Evolutionary conservation across 2,797 vertebrate species (phyloP).

Genomic region (Neoniphon sammara): DNA sequence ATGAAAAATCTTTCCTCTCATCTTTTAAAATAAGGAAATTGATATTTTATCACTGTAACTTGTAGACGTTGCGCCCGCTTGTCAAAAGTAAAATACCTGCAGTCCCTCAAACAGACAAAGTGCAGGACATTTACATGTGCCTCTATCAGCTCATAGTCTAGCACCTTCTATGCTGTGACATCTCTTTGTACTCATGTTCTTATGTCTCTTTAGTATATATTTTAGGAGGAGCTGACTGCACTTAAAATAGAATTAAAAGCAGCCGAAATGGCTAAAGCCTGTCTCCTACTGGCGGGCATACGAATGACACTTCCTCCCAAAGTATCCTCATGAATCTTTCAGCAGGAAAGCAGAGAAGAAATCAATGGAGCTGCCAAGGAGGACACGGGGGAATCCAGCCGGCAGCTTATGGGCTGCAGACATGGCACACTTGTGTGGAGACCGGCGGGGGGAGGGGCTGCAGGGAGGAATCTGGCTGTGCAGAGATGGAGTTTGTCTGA

Average conservation of each 20-base stretch:
- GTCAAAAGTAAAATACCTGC: too few species aligned
- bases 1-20: too few species aligned
- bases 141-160: not conserved
- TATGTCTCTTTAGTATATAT: conserved; percentile 29
- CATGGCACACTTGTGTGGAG: conserved; percentile 60
- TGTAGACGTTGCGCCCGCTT: too few species aligned
- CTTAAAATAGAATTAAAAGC: conserved; percentile 27
- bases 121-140: too few species aligned
- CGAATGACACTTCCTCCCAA: conserved; percentile 36
- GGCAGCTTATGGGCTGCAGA: conserved; percentile 69
- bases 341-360: conserved; percentile 62
- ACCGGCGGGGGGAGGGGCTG: conserved; percentile 21
- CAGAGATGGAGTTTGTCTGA: conserved; percentile 51
- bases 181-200: conserved; percentile 11
- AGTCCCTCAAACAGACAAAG: too few species aligned
- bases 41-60: too few species aligned
- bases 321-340: conserved; percentile 73
- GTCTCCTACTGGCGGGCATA: conserved; percentile 73
- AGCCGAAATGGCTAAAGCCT: conserved; percentile 70
- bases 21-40: too few species aligned
- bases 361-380: conserved; percentile 72
- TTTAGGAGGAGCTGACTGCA: conserved; percentile 27
- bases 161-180: too few species aligned
- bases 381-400: conserved; percentile 73
- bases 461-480: conserved; percentile 2